Conservation (phyloP, 2,113 vertebrate species). For the Peromyscus polionotus region DNA sequence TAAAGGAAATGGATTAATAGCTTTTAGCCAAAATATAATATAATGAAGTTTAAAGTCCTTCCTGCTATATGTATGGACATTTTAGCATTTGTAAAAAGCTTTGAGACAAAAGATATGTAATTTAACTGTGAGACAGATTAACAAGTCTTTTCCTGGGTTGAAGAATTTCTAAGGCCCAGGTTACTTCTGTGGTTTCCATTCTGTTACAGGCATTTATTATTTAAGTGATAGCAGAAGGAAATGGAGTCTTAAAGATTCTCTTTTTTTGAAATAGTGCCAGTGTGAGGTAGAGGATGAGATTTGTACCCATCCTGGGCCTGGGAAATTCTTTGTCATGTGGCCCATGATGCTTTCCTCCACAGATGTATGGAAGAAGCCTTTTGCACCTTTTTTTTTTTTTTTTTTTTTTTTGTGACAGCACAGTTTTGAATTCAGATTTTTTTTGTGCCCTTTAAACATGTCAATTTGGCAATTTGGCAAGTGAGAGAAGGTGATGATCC, state of each 20-base stretch:
- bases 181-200: background rate
- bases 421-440: background rate
- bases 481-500: background rate
- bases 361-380: background rate
- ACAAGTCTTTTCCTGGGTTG: no score
- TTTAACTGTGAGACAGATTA: background rate
- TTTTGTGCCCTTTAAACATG: background rate
- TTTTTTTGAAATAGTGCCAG: background rate
- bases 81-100: background rate
- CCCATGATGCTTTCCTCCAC: background rate
- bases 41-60: background rate
- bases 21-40: background rate
- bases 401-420: background rate
- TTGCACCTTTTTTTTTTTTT: background rate
- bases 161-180: no score
- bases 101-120: background rate
- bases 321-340: background rate
- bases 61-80: background rate
- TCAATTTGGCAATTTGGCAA: no score
- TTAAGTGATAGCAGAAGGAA: background rate
- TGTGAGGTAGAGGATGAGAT: background rate
- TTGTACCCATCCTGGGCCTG: background rate
- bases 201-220: background rate
- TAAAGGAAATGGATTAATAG: background rate
- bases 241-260: background rate